Conservation (phyloP, 2,888 invertebrate genomes). For the Nematopogon swammerdamellus region DNA sequence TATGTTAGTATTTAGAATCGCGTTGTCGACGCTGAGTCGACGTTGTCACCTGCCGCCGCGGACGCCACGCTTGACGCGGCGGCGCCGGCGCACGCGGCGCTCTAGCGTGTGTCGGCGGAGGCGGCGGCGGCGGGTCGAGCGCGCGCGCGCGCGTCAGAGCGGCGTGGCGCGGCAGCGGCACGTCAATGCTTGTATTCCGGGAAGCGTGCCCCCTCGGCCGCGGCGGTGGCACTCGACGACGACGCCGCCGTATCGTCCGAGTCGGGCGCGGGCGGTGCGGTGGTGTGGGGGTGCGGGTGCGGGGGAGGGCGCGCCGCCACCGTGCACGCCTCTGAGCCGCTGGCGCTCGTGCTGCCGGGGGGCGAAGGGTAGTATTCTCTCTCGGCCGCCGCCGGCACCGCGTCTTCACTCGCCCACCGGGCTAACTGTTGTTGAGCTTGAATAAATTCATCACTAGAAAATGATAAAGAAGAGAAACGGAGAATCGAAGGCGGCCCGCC, state of each 20-base stretch:
- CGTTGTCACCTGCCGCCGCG: too few relatives aligned
- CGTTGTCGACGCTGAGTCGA: not conserved
- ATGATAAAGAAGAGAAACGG: conserved; percentile 78
- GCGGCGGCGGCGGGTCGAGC: conserved; percentile 14
- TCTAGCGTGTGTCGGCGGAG: conserved; percentile 9
- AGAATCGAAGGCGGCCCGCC: conserved; percentile 39
- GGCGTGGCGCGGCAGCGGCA: conserved; percentile 19
- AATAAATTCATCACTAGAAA: conserved; percentile 97
- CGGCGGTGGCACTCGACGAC: conserved; percentile 32
- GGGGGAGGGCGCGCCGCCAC: conserved; percentile 52
- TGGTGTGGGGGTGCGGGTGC: conserved; percentile 44
- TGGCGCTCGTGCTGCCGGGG: conserved; percentile 52
- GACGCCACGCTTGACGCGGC: too few relatives aligned
- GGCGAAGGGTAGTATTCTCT: conserved; percentile 30
- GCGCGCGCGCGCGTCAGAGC: conserved; percentile 12
- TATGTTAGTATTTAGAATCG: not conserved
- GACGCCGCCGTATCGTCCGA: conserved; percentile 26
- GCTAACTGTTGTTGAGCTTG: conserved; percentile 95
- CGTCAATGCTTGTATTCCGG: conserved; percentile 78
- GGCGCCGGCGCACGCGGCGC: not conserved
- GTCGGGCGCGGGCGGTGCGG: conserved; percentile 38
- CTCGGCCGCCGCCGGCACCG: conserved; percentile 55
- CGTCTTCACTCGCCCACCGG: conserved; percentile 92
- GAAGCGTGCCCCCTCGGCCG: conserved; percentile 61
- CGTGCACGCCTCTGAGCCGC: conserved; percentile 21